These are phyloP conservation scores for Phataginus tricuspis DNA, from an alignment of 2,797 vertebrate species.

Conservation along the genomic window DNA sequence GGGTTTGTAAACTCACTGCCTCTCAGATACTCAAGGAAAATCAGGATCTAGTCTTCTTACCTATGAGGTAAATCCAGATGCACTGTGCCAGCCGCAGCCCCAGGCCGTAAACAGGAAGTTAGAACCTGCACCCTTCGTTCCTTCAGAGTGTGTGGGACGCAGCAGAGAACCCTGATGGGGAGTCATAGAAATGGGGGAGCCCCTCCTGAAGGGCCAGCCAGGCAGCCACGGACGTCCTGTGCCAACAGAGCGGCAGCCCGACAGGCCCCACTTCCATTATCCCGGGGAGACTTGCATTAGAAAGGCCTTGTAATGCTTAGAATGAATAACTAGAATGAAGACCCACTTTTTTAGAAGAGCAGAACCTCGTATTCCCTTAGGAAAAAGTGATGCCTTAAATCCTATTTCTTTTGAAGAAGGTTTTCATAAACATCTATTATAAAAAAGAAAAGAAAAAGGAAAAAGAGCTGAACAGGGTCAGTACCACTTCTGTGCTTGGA, in stretches of 20 bases:
- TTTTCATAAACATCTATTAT: background rate
- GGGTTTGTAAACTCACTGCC: background rate
- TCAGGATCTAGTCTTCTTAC: background rate
- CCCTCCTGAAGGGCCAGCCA: background rate
- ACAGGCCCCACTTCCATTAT: rapidly evolving
- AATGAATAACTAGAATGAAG: background rate
- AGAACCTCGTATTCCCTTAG: background rate
- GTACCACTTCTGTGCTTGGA: background rate
- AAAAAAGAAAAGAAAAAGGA: background rate
- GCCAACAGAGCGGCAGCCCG: background rate
- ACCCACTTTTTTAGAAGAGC: background rate
- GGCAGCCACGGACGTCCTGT: background rate
- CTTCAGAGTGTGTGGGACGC: no score
- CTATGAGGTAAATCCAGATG: background rate
- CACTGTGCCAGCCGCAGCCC: background rate
- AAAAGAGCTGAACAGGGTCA: background rate
- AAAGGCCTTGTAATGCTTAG: background rate
- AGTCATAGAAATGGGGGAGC: background rate
- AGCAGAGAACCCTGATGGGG: background rate
- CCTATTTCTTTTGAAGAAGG: background rate
- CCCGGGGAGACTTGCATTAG: background rate
- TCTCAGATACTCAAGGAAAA: background rate
- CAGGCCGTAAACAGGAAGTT: background rate
- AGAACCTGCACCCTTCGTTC: background rate
- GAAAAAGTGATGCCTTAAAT: background rate